Percentiles rank a stretch among this genome's conserved stretches.
Evolutionary conservation across 2,797 vertebrate species (phyloP).

Genomic region (Pelodytes ibericus): DNA sequence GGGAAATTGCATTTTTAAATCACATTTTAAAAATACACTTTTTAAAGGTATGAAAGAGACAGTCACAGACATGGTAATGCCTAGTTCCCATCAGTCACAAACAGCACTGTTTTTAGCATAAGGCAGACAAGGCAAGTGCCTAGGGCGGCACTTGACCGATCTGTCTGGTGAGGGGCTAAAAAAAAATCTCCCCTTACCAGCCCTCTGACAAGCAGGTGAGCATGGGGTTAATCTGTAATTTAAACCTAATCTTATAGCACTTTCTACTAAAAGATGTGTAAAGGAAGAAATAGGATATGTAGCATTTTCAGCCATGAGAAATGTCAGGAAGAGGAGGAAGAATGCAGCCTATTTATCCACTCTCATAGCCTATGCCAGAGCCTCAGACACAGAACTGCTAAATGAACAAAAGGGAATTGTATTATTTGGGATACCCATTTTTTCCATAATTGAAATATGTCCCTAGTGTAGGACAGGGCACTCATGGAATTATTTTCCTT

Average conservation of each 20-base stretch:
- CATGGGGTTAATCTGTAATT: slow-evolving; percentile 23
- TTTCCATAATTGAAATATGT: slow-evolving; percentile 53
- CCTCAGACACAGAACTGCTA: slow-evolving; percentile 28
- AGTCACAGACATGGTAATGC: too few relatives aligned
- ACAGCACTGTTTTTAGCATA: too few relatives aligned
- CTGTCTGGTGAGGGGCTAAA: too few relatives aligned
- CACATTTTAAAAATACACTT: too few relatives aligned
- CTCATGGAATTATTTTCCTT: slow-evolving; percentile 37
- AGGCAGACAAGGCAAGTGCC: too few relatives aligned
- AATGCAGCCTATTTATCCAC: slow-evolving; percentile 41
- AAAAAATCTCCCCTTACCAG: too few relatives aligned
- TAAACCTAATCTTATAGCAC: not conserved
- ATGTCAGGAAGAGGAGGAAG: slow-evolving; percentile 43
- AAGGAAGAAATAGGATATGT: slow-evolving; percentile 42
- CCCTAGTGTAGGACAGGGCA: slow-evolving; percentile 41
- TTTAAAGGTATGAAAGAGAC: too few relatives aligned
- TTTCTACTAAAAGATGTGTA: slow-evolving; percentile 42
- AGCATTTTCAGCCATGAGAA: slow-evolving; percentile 40
- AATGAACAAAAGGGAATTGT: slow-evolving; percentile 46
- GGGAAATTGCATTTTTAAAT: too few relatives aligned
- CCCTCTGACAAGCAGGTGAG: too few relatives aligned
- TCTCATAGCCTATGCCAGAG: slow-evolving; percentile 38
- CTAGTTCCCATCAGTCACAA: too few relatives aligned
- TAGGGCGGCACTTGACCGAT: too few relatives aligned
- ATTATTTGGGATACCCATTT: slow-evolving; percentile 40